Evolutionary conservation across 2,888 invertebrate genomes (phyloP).

Genomic region (Loripinus fragilis): DNA sequence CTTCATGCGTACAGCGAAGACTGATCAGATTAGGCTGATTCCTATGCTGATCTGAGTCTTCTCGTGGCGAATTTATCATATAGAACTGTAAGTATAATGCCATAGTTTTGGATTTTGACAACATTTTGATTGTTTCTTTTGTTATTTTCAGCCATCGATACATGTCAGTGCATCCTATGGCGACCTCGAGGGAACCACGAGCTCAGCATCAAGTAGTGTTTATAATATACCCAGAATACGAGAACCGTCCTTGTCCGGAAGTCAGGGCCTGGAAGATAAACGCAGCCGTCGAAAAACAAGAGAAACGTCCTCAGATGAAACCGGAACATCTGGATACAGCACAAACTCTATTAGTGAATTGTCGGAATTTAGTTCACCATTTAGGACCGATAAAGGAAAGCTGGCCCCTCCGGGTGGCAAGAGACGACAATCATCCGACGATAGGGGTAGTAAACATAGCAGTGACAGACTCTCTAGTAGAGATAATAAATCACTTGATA

Average conservation of each 20-base stretch:
- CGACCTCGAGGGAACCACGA: conserved; percentile 46
- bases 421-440: conserved; percentile 33
- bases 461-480: conserved; percentile 12
- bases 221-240: conserved; percentile 38
- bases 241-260: conserved; percentile 40
- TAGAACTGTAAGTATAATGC: too few relatives aligned
- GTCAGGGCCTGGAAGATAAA: conserved; percentile 46
- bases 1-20: too few relatives aligned
- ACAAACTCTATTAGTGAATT: conserved; percentile 67
- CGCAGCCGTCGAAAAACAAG: conserved; percentile 36
- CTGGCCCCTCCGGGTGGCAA: background rate
- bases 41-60: too few relatives aligned
- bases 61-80: too few relatives aligned
- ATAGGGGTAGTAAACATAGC: conserved; percentile 40
- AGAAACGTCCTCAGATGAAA: conserved; percentile 35
- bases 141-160: conserved; percentile 45
- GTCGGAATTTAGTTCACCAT: conserved; percentile 55
- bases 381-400: conserved; percentile 17
- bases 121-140: too few relatives aligned
- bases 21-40: too few relatives aligned
- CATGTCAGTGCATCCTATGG: conserved; percentile 47
- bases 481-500: conserved; percentile 2
- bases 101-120: too few relatives aligned
- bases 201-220: conserved; percentile 41
- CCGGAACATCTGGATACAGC: conserved; percentile 65